Conservation (phyloP, 2,113 vertebrate genomes). For the Pangasianodon gigas region DNA sequence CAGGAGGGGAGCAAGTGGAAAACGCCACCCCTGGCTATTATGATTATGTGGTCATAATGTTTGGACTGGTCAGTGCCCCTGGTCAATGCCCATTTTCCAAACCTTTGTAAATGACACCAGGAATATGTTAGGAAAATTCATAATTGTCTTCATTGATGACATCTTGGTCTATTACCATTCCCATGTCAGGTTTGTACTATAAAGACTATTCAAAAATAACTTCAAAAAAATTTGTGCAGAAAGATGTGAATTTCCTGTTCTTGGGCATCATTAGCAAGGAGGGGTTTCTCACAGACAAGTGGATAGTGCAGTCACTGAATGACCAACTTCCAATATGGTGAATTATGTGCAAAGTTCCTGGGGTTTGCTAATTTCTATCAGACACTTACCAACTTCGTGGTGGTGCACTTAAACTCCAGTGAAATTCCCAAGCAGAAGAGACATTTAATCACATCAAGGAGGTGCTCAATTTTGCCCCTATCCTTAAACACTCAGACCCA, state of each 20-base stretch:
- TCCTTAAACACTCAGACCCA: neutral
- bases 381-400: neutral
- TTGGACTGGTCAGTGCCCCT: neutral
- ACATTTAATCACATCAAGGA: neutral
- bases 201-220: neutral
- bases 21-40: neutral
- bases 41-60: neutral
- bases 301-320: neutral
- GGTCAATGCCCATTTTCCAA: neutral
- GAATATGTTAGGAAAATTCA: neutral
- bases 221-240: neutral
- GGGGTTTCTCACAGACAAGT: neutral
- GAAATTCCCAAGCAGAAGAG: neutral
- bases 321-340: neutral
- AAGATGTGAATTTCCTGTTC: neutral
- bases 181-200: neutral
- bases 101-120: neutral
- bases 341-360: neutral
- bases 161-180: neutral
- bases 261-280: neutral
- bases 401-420: neutral
- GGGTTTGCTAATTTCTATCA: neutral
- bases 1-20: neutral
- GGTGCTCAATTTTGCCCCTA: neutral
- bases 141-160: neutral